phyloP scores from a whole-genome alignment of 2,888 invertebrate genomes.

The Harpalus rubripes region DNA sequence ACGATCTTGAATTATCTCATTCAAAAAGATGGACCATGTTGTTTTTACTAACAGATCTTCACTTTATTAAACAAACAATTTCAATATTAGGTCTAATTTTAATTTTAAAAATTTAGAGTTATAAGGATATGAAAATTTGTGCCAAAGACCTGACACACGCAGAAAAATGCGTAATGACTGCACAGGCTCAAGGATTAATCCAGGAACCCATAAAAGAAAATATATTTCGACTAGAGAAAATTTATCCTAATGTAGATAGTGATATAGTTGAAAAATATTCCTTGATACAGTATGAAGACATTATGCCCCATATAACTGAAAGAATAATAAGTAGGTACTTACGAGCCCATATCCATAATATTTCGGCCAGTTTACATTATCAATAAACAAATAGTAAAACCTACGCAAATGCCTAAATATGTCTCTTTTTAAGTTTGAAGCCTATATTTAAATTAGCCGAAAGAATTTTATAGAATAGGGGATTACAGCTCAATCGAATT shows the following conservation, averaged over 20 bases:
- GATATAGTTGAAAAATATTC: conserved; percentile 42
- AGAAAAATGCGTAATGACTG: conserved; percentile 15
- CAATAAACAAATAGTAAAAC: too few species aligned
- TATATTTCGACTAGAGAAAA: conserved; percentile 14
- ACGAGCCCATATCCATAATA: neutral
- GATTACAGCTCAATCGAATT: too few species aligned
- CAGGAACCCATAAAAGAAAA: conserved; percentile 1
- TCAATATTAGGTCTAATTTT: neutral
- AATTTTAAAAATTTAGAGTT: conserved; percentile 22
- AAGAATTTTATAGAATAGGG: too few species aligned
- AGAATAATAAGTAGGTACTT: conserved; percentile 27
- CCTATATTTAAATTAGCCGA: too few species aligned
- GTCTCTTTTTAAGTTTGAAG: too few species aligned
- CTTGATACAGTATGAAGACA: conserved; percentile 26
- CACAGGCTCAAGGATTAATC: neutral
- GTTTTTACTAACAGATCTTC: too few species aligned
- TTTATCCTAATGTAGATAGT: conserved; percentile 25
- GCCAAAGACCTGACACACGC: conserved; percentile 12
- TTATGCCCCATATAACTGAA: conserved; percentile 44
- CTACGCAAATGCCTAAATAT: too few species aligned
- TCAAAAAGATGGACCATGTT: too few species aligned
- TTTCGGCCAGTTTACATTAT: too few species aligned
- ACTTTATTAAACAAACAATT: neutral
- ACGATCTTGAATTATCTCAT: too few species aligned
- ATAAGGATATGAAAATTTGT: conserved; percentile 21